These are phyloP conservation scores for Sebastes umbrosus DNA, from an alignment of 2,797 vertebrate species.

Conservation along the genomic window DNA sequence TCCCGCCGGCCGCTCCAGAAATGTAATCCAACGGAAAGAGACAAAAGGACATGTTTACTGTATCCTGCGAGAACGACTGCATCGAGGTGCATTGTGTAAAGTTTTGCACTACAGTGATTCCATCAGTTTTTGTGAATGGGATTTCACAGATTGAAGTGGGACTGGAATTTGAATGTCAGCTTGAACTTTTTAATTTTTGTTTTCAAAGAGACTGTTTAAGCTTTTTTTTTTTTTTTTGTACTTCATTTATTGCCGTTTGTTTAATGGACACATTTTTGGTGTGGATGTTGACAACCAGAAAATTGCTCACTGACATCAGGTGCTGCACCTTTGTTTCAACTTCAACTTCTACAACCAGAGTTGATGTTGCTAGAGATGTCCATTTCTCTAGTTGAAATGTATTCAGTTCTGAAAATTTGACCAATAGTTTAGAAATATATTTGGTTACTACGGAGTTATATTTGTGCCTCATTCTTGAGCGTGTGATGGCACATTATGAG, in stretches of 20 bases:
- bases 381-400: slow-evolving; percentile 25
- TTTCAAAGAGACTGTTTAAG: slow-evolving; percentile 66
- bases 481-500: not conserved
- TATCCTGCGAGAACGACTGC: slow-evolving; percentile 71
- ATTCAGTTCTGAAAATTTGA: slow-evolving; percentile 42
- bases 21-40: slow-evolving; percentile 66
- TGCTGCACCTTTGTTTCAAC: slow-evolving; percentile 65
- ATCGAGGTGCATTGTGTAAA: slow-evolving; percentile 72
- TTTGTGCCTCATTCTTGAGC: not conserved
- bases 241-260: slow-evolving; percentile 67
- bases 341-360: slow-evolving; percentile 40
- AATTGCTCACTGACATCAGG: slow-evolving; percentile 61
- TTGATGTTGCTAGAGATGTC: slow-evolving; percentile 50
- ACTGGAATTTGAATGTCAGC: slow-evolving; percentile 83
- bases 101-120: slow-evolving; percentile 80
- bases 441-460: slow-evolving; percentile 32
- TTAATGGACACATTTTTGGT: slow-evolving; percentile 50
- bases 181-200: slow-evolving; percentile 48
- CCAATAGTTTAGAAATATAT: slow-evolving; percentile 45
- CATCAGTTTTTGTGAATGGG: slow-evolving; percentile 74
- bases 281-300: slow-evolving; percentile 53
- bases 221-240: slow-evolving; percentile 61
- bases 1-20: slow-evolving; percentile 76
- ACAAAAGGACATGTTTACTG: slow-evolving; percentile 70
- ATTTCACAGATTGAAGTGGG: slow-evolving; percentile 78